A percentile compares a stretch with the other conserved stretches of the same genome.
Evolutionary conservation across 2,113 vertebrate species (phyloP).

Genomic region (Phaethornis superciliosus): DNA sequence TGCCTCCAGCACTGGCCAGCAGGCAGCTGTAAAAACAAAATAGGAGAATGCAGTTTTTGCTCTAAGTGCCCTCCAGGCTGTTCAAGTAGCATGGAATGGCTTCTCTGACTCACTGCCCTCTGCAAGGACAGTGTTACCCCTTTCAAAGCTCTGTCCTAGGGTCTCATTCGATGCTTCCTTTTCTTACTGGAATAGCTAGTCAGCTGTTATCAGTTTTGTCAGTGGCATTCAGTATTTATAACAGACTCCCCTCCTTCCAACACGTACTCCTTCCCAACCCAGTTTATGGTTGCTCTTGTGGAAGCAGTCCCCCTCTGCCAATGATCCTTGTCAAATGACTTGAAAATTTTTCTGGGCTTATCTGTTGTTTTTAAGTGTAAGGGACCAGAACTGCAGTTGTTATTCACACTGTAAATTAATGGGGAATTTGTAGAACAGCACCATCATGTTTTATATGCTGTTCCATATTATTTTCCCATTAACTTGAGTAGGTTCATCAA

Average conservation of each 20-base stretch:
- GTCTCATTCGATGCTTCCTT: background rate
- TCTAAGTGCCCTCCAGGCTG: no score
- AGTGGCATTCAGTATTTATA: fast-evolving
- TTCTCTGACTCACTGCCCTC: fast-evolving
- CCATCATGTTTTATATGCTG: background rate
- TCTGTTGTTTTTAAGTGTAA: background rate
- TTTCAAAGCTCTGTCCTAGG: background rate
- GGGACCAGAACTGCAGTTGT: no score
- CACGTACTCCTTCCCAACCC: background rate
- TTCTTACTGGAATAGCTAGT: no score
- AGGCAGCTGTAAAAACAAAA: no score
- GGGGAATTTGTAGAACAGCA: no score
- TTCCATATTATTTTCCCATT: background rate
- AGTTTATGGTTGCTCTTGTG: background rate
- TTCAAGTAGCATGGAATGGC: no score
- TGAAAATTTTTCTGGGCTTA: background rate
- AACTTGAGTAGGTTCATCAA: background rate
- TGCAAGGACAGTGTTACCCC: no score
- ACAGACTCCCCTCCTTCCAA: background rate
- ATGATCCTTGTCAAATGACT: background rate
- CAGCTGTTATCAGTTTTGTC: background rate
- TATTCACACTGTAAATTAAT: background rate
- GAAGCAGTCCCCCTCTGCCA: background rate
- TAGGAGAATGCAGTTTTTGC: background rate
- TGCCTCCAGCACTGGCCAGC: background rate